These are phyloP conservation scores for Monochamus saltuarius DNA, from an alignment of 1,140 invertebrate species.

Conservation along the genomic window DNA sequence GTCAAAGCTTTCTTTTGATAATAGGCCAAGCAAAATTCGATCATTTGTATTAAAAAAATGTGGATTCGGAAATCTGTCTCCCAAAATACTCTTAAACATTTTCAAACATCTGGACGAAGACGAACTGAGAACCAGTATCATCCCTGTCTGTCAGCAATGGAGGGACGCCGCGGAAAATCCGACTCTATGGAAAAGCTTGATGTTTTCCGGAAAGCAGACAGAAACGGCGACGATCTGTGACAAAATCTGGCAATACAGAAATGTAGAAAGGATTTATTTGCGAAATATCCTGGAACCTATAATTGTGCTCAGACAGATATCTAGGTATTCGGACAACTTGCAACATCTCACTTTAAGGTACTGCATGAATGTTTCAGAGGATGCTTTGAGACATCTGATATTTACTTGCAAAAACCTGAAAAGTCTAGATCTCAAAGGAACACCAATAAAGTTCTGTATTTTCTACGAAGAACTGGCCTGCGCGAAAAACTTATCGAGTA, in stretches of 20 bases:
- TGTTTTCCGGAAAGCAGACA: neutral
- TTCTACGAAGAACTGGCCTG: constrained; percentile 15
- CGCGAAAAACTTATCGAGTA: neutral
- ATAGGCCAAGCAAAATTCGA: neutral
- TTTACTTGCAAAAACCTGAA: neutral
- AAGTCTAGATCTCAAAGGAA: constrained; percentile 8
- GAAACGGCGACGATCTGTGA: constrained; percentile 9
- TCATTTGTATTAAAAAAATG: too few relatives aligned
- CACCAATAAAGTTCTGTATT: constrained; percentile 6
- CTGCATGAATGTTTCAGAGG: constrained; percentile 4
- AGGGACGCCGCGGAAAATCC: constrained; percentile 7
- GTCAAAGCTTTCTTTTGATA: neutral
- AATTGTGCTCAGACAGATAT: constrained; percentile 11
- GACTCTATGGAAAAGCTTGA: constrained; percentile 15
- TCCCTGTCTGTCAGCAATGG: constrained; percentile 16
- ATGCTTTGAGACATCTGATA: constrained; percentile 1
- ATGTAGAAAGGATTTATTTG: neutral
- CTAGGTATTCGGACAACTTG: constrained; percentile 6
- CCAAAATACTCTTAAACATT: constrained; percentile 8
- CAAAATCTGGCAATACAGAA: constrained; percentile 12
- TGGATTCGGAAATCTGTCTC: constrained; percentile 6
- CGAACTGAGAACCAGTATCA: constrained; percentile 6
- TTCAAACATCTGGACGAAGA: constrained; percentile 11
- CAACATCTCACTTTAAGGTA: neutral
- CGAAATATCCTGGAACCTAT: constrained; percentile 7